Percentiles rank a stretch among this genome's conserved stretches.
phyloP scores from a whole-genome alignment of 2,113 vertebrate genomes.

The Cranoglanis bouderius region DNA sequence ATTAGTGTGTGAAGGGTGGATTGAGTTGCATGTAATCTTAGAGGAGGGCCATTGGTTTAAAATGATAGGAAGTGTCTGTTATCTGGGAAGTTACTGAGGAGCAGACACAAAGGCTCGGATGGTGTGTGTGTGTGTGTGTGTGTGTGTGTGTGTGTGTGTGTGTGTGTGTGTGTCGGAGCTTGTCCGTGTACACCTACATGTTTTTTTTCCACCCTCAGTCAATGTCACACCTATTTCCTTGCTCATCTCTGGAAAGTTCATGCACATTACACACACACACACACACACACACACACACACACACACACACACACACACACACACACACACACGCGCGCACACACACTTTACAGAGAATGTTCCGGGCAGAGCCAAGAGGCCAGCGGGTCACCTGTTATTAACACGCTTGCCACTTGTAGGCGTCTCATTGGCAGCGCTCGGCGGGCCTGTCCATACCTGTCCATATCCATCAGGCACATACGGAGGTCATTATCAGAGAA shows the following conservation, averaged over 20 bases:
- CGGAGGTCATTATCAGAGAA: conserved; percentile 72
- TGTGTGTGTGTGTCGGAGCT: conserved; percentile 18
- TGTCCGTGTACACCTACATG: background rate
- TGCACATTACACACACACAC: background rate
- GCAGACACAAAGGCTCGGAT: conserved; percentile 57
- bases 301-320: conserved; percentile 10
- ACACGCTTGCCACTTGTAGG: conserved; percentile 70
- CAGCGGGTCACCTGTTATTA: conserved; percentile 65
- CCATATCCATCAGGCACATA: conserved; percentile 61
- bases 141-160: conserved; percentile 23
- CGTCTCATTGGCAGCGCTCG: conserved; percentile 64
- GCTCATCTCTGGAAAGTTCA: conserved; percentile 28
- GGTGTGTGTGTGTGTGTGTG: conserved; percentile 25
- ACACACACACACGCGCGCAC: conserved; percentile 20
- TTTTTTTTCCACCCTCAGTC: conserved; percentile 16
- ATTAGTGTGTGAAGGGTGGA: conserved; percentile 75
- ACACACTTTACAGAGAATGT: background rate
- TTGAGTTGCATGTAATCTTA: conserved; percentile 79
- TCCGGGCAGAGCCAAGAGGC: conserved; percentile 51
- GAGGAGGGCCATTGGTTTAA: conserved; percentile 63
- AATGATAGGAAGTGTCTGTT: conserved; percentile 69
- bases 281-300: background rate
- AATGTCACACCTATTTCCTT: conserved; percentile 40
- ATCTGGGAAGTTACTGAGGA: conserved; percentile 68
- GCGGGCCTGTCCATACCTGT: conserved; percentile 71